These are phyloP conservation scores for Helicolenus hilgendorfi DNA, from an alignment of 2,797 vertebrate species.

Conservation along the genomic window DNA sequence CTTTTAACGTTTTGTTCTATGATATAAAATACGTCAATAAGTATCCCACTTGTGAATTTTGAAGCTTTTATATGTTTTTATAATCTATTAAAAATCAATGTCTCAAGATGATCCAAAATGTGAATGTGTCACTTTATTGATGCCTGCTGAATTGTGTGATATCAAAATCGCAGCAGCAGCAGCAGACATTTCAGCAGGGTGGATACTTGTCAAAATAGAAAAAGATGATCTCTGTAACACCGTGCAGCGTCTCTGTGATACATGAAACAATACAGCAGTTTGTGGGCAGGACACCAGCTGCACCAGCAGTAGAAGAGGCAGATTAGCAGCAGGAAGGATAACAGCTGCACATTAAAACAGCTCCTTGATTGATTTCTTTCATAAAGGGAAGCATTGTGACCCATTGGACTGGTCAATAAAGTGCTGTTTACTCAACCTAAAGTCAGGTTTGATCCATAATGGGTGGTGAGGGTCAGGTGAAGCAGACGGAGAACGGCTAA, in stretches of 20 bases:
- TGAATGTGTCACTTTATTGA: background rate
- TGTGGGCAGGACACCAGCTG: constrained; percentile 57
- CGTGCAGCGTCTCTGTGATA: constrained; percentile 13
- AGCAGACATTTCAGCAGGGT: background rate
- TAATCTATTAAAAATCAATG: background rate
- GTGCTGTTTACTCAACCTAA: constrained; percentile 37
- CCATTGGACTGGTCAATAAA: constrained; percentile 28
- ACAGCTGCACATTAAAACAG: constrained; percentile 73
- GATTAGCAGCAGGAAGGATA: constrained; percentile 69
- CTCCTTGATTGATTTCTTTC: constrained; percentile 71
- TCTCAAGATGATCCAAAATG: background rate
- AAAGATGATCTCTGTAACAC: background rate
- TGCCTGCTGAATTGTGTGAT: background rate
- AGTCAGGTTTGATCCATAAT: constrained; percentile 6
- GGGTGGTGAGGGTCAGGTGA: constrained; percentile 24
- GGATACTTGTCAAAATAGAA: background rate
- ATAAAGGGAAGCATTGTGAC: constrained; percentile 31
- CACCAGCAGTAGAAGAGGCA: constrained; percentile 30
- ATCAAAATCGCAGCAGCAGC: constrained; percentile 4
- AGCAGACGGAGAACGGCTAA: constrained; percentile 10
- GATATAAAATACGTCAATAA: too few species aligned
- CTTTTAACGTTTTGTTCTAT: too few species aligned
- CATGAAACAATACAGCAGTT: constrained; percentile 1
- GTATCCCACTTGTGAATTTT: too few species aligned
- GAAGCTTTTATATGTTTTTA: too few species aligned